Evolutionary conservation across 2,113 vertebrate species (phyloP).

Genomic region (Rhinopomastus cyanomelas): DNA sequence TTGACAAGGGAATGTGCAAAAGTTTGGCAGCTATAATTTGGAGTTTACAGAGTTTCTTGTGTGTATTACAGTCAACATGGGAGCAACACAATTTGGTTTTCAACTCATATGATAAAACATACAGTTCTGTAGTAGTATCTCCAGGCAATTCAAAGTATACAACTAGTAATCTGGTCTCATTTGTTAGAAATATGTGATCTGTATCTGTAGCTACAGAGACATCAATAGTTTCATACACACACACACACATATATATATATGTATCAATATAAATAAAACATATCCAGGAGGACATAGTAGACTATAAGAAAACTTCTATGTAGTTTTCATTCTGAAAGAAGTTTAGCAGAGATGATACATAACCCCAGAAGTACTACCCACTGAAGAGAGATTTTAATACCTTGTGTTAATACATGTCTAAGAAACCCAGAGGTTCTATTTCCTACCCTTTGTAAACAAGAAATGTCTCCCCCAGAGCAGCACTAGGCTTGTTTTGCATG

Average conservation of each 20-base stretch:
- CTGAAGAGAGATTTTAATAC: not conserved
- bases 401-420: not conserved
- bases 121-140: not conserved
- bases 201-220: not conserved
- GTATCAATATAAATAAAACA: not conserved
- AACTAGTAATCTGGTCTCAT: not conserved
- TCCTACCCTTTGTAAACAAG: not conserved
- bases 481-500: not conserved
- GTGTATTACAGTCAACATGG: not conserved
- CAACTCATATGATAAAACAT: conserved; percentile 32
- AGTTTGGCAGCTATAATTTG: conserved; percentile 16
- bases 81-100: conserved; percentile 34
- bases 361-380: not conserved
- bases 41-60: not conserved
- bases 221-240: not conserved
- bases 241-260: no score
- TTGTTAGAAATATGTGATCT: conserved; percentile 15
- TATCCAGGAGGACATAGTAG: not conserved
- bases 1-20: not conserved
- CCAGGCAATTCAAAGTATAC: conserved; percentile 2
- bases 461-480: not conserved
- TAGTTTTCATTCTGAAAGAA: not conserved
- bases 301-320: not conserved
- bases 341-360: not conserved
- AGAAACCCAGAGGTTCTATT: not conserved